These are phyloP conservation scores for Linurgus olivaceus DNA, from an alignment of 2,797 vertebrate genomes.

Conservation along the genomic window DNA sequence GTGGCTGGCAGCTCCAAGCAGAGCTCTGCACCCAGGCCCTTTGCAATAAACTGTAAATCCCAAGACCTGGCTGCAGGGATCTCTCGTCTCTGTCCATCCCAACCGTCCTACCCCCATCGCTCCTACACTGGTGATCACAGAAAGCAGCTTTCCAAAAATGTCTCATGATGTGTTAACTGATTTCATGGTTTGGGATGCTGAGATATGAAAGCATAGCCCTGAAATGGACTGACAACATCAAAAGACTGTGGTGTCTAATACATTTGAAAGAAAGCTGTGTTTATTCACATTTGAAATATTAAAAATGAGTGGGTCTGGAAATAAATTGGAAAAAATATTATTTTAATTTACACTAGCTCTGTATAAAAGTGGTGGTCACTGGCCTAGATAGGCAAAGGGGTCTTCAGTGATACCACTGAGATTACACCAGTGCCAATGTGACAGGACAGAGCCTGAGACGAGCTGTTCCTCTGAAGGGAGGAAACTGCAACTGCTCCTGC, in stretches of 20 bases:
- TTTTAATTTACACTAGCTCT: neutral
- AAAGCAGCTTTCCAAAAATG: neutral
- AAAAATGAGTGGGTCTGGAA: neutral
- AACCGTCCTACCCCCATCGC: rapidly evolving
- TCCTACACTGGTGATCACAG: neutral
- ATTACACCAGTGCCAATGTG: rapidly evolving
- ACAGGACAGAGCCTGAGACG: neutral
- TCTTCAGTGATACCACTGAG: neutral
- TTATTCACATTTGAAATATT: neutral
- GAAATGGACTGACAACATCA: neutral
- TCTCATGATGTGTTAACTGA: neutral
- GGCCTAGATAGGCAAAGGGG: neutral
- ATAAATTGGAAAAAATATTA: neutral
- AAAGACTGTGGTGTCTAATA: neutral
- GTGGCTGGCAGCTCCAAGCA: neutral
- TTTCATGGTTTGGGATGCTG: neutral
- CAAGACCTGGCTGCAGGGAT: neutral
- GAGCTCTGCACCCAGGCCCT: neutral
- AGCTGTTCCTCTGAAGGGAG: neutral
- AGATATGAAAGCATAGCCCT: neutral
- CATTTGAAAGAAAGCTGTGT: neutral
- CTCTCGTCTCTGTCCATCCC: rapidly evolving
- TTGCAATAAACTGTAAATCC: neutral
- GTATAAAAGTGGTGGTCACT: neutral
- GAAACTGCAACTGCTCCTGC: neutral